These are phyloP conservation scores for Labia minor DNA, from an alignment of 2,888 invertebrate genomes.

Conservation along the genomic window DNA sequence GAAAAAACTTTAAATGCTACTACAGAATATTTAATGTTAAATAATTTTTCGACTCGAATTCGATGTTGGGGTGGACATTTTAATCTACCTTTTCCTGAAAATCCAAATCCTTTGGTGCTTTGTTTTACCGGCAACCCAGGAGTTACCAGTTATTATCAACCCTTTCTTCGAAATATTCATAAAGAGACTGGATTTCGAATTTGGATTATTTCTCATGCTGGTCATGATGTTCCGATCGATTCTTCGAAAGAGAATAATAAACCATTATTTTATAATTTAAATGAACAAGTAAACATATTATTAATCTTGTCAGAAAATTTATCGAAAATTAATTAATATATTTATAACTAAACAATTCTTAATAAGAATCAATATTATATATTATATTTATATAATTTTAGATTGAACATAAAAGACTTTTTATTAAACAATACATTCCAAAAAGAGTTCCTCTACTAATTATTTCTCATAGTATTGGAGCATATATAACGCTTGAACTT, in stretches of 20 bases:
- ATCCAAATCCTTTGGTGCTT: constrained; percentile 43
- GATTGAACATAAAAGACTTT: constrained; percentile 63
- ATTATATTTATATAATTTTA: no score
- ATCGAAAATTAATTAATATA: not conserved
- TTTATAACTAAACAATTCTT: no score
- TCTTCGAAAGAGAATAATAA: constrained; percentile 42
- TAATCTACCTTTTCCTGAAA: no score
- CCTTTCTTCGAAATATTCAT: constrained; percentile 58
- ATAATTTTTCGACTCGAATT: no score
- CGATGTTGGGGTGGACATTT: no score
- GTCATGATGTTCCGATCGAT: constrained; percentile 52
- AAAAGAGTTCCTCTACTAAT: constrained; percentile 61
- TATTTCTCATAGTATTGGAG: constrained; percentile 85
- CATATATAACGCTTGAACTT: constrained; percentile 68
- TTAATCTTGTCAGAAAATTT: constrained; percentile 35
- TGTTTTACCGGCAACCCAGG: constrained; percentile 85
- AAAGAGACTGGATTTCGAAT: constrained; percentile 54
- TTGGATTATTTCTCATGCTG: constrained; percentile 72
- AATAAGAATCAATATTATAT: no score
- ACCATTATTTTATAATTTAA: constrained; percentile 55
- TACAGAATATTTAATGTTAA: no score
- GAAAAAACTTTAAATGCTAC: no score
- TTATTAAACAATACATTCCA: constrained; percentile 64
- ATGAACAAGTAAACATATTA: constrained; percentile 73
- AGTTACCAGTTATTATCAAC: constrained; percentile 64